Base-by-base conservation (phyloP, 2,113 vertebrate genomes). In the Oxygymnocypris stewartii region DNA sequence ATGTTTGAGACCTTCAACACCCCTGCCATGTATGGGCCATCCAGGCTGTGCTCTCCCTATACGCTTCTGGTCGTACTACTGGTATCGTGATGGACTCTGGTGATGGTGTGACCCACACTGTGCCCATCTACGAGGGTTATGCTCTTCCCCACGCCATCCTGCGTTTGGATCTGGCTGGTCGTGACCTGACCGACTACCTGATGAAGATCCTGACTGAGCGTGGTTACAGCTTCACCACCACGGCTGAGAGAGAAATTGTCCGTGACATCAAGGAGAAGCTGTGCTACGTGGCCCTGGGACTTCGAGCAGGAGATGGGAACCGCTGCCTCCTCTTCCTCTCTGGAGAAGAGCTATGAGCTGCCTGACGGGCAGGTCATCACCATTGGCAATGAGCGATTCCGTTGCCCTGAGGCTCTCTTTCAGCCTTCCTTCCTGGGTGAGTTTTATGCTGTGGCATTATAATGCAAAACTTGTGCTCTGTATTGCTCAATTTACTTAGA, bases 1-100 rank as follows among this genome's bases (percentile, higher is more conserved):
- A 99, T 99, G 98, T 99, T 99, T 0, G 98, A 99, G 96, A 99
- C 98, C 92, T 99, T 99, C 96, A 99, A 99, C 95, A 98, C 97
- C 51, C 98, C 97, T 63, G 98, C 98, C 94, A 99, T 99, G 98
- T 99, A 99, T 69, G 98, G 86, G 98, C 98, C 94, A 99, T 99
- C 94, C 98, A 99, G 96, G 96, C 98, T 51, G 98, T 99, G 94
- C 90, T 99, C 94, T 99, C 98, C 88, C 95, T 99, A 93, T 99
- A 99, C 0, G 97, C 98, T 93, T 99, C 97, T 90, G 97, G 97
- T 89, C 97, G 97, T 88, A 99, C 98, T 94, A 99, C 98, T 80
- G 98, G 98, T 92, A 99, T 99, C 54, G 98, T 99, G 94, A 99
- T 99, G 98, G 97, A 99, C 95, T 99, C 97, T 23, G 95, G 98